These are phyloP conservation scores for cattle (Bos taurus) DNA, from an alignment of 2,113 vertebrate genomes.

Conservation along the genomic window ARS-UCD2.0 NC_037339.1:77573501-77574000, in stretches of 20 bases:
- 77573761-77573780: background rate
- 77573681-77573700: background rate
- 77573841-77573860: background rate
- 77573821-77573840: background rate
- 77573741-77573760: background rate
- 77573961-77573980: background rate
- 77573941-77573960: background rate
- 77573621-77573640: fast-evolving
- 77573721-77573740: background rate
- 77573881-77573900: background rate
- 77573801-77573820: background rate
- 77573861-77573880: background rate
- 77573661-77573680: background rate
- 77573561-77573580: background rate
- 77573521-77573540: background rate
- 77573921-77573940: background rate
- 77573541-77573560: background rate
- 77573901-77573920: background rate
- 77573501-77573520: background rate
- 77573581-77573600: background rate
- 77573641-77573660: background rate
- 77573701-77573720: background rate
- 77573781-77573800: background rate
- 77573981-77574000: background rate
- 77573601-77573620: background rate